A percentile compares a stretch with the other conserved stretches of the same genome.
Evolutionary conservation across 2,888 invertebrate species (phyloP).

Genomic region (Priocnemis perturbator): DNA sequence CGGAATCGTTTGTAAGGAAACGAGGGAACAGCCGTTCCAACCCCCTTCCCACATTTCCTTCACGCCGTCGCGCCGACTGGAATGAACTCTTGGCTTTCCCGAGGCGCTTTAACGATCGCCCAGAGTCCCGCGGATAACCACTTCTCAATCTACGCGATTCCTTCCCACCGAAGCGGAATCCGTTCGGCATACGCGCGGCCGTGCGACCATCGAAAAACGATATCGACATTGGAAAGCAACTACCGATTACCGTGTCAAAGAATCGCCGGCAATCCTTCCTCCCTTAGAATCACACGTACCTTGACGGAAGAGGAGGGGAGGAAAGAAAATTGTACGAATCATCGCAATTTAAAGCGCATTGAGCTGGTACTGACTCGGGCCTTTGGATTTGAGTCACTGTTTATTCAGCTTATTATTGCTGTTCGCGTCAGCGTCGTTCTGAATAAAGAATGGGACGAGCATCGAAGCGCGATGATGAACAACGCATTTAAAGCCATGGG

Average conservation of each 20-base stretch:
- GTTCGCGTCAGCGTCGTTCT: no score
- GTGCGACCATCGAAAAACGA: slow-evolving; percentile 3
- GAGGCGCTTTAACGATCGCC: slow-evolving; percentile 48
- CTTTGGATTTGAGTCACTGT: no score
- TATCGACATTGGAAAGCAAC: not conserved
- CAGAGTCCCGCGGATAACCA: slow-evolving; percentile 39
- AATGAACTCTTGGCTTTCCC: slow-evolving; percentile 40
- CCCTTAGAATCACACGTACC: not conserved
- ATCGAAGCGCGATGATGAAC: no score
- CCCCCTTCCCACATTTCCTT: slow-evolving; percentile 21
- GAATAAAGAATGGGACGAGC: no score
- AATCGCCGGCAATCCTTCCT: not conserved
- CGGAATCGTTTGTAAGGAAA: slow-evolving; percentile 52
- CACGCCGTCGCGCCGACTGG: slow-evolving; percentile 16
- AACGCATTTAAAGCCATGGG: no score
- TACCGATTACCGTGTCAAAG: not conserved
- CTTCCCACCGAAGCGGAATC: slow-evolving; percentile 20
- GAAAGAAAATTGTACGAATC: not conserved
- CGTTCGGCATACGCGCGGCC: slow-evolving; percentile 10
- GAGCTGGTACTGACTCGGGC: not conserved
- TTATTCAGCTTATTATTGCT: no score
- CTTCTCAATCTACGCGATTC: slow-evolving; percentile 27
- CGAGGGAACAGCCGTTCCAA: slow-evolving; percentile 44
- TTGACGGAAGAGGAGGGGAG: not conserved
- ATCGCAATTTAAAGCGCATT: slow-evolving; percentile 1